These are phyloP conservation scores for Baryphthengus martii DNA, from an alignment of 2,113 vertebrate genomes.

Conservation along the genomic window DNA sequence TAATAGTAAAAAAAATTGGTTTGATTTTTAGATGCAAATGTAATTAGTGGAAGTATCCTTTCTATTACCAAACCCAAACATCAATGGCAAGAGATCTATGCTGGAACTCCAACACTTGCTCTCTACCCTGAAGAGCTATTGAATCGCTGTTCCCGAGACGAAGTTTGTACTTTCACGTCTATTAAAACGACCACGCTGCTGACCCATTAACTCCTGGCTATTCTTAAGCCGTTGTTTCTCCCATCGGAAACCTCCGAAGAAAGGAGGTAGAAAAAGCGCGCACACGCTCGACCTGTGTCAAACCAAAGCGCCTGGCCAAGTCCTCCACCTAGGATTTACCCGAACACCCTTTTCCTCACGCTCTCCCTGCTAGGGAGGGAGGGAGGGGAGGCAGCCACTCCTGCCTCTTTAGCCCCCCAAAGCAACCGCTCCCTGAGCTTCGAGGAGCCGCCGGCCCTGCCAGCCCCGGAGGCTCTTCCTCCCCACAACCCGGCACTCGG, in stretches of 20 bases:
- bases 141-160: accelerated
- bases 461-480: neutral
- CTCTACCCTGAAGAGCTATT: neutral
- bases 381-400: neutral
- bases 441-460: neutral
- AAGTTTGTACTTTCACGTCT: neutral
- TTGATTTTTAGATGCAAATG: neutral
- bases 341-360: neutral
- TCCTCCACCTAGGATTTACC: neutral
- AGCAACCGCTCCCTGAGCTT: neutral
- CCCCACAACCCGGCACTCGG: neutral
- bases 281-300: neutral
- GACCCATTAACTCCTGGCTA: neutral
- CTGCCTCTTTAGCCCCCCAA: neutral
- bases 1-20: neutral
- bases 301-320: neutral
- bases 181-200: neutral
- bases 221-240: neutral
- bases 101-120: neutral
- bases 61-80: neutral
- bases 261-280: neutral
- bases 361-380: neutral
- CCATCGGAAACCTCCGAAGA: neutral
- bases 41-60: neutral
- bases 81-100: neutral